Percentiles rank a stretch among this genome's conserved stretches.
These are phyloP conservation scores for Liolophura sinensis DNA, from an alignment of 1,140 invertebrate genomes.

Conservation along the genomic window DNA sequence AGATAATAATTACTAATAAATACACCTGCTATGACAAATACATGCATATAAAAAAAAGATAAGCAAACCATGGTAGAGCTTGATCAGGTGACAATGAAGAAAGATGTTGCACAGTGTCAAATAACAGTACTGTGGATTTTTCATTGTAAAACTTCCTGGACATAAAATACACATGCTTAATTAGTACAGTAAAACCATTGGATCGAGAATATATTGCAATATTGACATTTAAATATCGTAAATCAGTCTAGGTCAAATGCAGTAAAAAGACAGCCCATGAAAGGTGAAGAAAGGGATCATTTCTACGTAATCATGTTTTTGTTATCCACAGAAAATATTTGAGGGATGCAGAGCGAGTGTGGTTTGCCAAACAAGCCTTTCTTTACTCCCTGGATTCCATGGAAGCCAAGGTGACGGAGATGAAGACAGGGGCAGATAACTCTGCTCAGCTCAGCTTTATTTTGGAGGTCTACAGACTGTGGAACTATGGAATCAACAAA, in stretches of 20 bases:
- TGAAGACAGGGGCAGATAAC: slow-evolving; percentile 21
- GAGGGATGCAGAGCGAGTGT: slow-evolving; percentile 76
- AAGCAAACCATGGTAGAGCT: too few relatives aligned
- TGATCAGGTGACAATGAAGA: too few relatives aligned
- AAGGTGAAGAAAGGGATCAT: neutral
- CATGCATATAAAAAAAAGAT: too few relatives aligned
- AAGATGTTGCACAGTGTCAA: too few relatives aligned
- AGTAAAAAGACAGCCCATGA: neutral
- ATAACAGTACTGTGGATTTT: too few relatives aligned
- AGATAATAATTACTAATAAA: neutral
- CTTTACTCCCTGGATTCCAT: slow-evolving; percentile 33
- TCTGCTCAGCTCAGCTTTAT: too few relatives aligned
- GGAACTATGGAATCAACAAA: too few relatives aligned
- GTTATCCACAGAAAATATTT: slow-evolving; percentile 71
- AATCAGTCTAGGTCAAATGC: too few relatives aligned
- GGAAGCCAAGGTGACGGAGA: slow-evolving; percentile 18
- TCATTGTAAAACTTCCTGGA: too few relatives aligned
- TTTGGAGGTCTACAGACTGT: too few relatives aligned
- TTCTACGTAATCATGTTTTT: slow-evolving; percentile 15
- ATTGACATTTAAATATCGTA: neutral
- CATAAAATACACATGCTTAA: neutral
- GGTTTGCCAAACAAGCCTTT: slow-evolving; percentile 75
- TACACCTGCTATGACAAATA: neutral
- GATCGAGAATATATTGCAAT: neutral
- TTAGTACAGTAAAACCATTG: neutral